Evolutionary conservation across 2,888 invertebrate genomes (phyloP), one percentile per base, ranked within the genome.

Genomic region (Drosophila colorata): DNA sequence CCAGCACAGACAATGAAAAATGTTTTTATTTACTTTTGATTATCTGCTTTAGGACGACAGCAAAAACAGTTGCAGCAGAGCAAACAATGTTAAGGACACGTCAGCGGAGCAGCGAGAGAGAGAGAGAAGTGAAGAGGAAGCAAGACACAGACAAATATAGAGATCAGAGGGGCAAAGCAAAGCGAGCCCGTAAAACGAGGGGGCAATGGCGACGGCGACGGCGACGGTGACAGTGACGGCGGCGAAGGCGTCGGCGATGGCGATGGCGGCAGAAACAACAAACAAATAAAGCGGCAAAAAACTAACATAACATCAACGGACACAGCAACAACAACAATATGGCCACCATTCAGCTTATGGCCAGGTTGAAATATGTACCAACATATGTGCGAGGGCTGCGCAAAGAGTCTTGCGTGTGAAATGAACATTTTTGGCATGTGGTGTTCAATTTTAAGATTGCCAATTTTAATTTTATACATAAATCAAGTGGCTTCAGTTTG

Each of bases 21-120:
- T 67, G 73, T 59, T 74, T 72, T 76, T 74, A 74, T 74, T 74
- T 76, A 67, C 63, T 76, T 71, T 71, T 76, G 76, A 74, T 74
- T 76, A 71, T 67, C 74, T 72, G 71, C 72, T 67, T 76, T 46
- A 58, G 63, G 49, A 55, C 20, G 47, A 49, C 58, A 71, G 41
- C 46, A 49, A 69, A 44, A 74, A 41, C 59, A 68, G 52, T 74
- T 53, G 52, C 58, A 35, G 31, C 43, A 40, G 33, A 31, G 44
- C 16, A 37, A 52, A 57, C 43, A 33, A 41, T 8, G 41, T 13
- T 33, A 18, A 35, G 40, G 33, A 43, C 43, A 44, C 16, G 43
- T 25, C 35, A 58, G 37, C 2, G 40, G 18, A 18, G 8, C 28
- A 37, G 5, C 4, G 38, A n/a, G 33, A 7, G 18, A 46, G 7